Evolutionary conservation across 2,113 vertebrate species (phyloP), one percentile per base, ranked within the genome.

Genomic region (Galbula dea): DNA sequence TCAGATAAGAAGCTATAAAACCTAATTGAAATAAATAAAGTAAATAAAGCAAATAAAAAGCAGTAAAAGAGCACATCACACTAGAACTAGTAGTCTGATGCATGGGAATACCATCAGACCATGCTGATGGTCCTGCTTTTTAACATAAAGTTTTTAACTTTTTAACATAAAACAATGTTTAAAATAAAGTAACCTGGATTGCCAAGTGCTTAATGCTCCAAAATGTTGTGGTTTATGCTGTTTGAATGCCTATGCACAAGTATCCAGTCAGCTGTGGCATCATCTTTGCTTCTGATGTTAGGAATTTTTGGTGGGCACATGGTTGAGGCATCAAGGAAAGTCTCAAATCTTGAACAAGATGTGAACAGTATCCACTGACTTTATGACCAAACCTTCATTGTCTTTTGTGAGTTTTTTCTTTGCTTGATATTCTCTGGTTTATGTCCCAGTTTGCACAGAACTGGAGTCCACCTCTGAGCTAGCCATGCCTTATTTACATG

Each of bases 201-300:
- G 17, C 36, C 37, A 77, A 51, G 41, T 65, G 7, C 32, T 55
- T 63, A 67, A 37, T 6, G 4, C 6, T 49, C 29, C 13, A 58
- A 29, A 71, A 24, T 37, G 10, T 30, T 48, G 20, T 4, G 10
- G 11, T 62, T 78, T 46, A 52, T 17, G 6, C 32, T 36, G 4
- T 58, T 37, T 55, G 26, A 51, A n/a, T 30, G 3, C 24, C 4
- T 19, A 14, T 7, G 9, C 6, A 32, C 12, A 19, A 14, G 48
- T 4, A 24, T 3, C 10, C 11, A 37, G 11, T 13, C 10, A 34
- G 17, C 15, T 48, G 16, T 0, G 1, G 5, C 12, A 43, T 43
- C 11, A 43, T 43, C 41, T 43, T 43, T 43, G 41, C 41, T 43
- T 43, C 41, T 8, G 37, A 41, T 41, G 39, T 63, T 8, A 41